Conservation (phyloP, 30 jellyfish, hydroid and myxozoan species). For the Hydra vulgaris region DNA sequence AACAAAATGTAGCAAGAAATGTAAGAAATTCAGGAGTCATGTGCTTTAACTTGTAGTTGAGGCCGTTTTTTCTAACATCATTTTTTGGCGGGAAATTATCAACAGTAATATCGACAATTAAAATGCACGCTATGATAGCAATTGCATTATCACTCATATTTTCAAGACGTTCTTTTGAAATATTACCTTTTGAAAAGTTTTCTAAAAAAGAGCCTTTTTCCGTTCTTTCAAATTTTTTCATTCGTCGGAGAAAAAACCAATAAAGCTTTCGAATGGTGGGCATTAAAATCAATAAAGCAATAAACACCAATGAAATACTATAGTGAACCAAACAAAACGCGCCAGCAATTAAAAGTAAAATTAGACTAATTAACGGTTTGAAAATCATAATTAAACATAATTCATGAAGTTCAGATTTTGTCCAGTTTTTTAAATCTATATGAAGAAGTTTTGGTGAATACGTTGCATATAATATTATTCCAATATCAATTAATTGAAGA, state of each 20-base stretch:
- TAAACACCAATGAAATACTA: conserved; percentile 11
- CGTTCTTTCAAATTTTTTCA: not conserved
- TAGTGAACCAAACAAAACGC: conserved; percentile 3
- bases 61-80: conserved; percentile 1
- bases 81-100: conserved; percentile 23
- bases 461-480: conserved; percentile 5
- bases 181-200: conserved; percentile 20
- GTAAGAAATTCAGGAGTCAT: conserved; percentile 17
- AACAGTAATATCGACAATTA: conserved; percentile 24
- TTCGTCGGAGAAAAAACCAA: conserved; percentile 6
- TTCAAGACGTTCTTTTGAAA: conserved; percentile 31
- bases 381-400: not conserved
- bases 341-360: conserved; percentile 10
- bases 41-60: conserved; percentile 1
- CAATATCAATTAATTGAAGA: conserved; percentile 2
- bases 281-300: conserved; percentile 1
- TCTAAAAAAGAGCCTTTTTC: conserved; percentile 17
- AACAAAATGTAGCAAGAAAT: not conserved
- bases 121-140: conserved; percentile 29
- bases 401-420: conserved; percentile 1
- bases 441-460: conserved; percentile 19
- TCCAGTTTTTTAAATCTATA: conserved; percentile 18
- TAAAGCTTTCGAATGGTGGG: conserved; percentile 19
- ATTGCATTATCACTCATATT: conserved; percentile 36
- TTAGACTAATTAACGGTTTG: conserved; percentile 6